A percentile compares a stretch with the other conserved stretches of the same genome.
Evolutionary conservation across 2,888 invertebrate genomes (phyloP).

Genomic region (Philaethria dido): DNA sequence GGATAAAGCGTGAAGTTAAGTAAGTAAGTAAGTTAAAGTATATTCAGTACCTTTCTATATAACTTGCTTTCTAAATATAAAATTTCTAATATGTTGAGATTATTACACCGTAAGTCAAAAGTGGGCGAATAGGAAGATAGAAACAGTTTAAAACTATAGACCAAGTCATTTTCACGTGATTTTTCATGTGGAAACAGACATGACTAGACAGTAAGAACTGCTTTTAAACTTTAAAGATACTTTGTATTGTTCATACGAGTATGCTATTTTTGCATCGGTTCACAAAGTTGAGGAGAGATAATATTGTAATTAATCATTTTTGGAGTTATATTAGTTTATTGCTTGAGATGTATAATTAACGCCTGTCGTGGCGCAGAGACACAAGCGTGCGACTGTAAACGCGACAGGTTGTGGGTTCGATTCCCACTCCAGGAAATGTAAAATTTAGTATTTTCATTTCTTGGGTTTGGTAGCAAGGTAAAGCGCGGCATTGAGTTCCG

Average conservation of each 20-base stretch:
- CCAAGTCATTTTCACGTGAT: conserved; percentile 16
- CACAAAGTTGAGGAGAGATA: too few relatives aligned
- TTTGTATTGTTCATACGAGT: neutral
- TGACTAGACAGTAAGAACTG: neutral
- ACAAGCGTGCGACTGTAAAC: too few relatives aligned
- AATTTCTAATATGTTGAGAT: neutral
- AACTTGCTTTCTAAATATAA: neutral
- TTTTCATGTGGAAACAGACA: conserved; percentile 18
- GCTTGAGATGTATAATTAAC: too few relatives aligned
- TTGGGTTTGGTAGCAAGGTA: too few relatives aligned
- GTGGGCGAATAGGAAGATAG: neutral
- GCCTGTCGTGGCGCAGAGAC: too few relatives aligned
- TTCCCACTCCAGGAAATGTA: too few relatives aligned
- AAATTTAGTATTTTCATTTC: too few relatives aligned
- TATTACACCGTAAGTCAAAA: neutral
- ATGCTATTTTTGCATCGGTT: conserved; percentile 1
- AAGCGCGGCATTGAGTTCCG: too few relatives aligned
- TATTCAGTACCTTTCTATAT: too few relatives aligned
- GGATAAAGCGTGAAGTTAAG: too few relatives aligned
- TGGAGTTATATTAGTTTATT: neutral
- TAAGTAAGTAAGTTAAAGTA: too few relatives aligned
- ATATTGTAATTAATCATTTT: conserved; percentile 2
- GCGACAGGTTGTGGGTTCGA: too few relatives aligned
- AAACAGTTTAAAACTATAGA: conserved; percentile 18
- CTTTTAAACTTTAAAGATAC: conserved; percentile 6